phyloP scores from a whole-genome alignment of 2,888 invertebrate genomes.

The Thalpophila matura region DNA sequence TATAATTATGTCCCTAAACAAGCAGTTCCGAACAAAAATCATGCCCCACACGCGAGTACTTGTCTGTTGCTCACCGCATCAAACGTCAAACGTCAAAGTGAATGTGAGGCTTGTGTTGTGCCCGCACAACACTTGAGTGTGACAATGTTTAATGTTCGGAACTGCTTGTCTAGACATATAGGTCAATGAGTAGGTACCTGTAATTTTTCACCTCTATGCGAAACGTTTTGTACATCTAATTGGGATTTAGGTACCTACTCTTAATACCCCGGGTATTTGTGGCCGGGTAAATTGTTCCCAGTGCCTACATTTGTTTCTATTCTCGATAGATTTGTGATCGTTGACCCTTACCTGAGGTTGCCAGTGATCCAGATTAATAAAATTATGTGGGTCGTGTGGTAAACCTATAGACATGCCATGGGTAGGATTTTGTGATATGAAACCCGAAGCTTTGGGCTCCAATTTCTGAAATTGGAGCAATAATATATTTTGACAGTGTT shows the following conservation, averaged over 20 bases:
- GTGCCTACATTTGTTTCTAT: conserved; percentile 41
- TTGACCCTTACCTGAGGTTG: conserved; percentile 33
- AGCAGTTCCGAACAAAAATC: too few species aligned
- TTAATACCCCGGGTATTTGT: conserved; percentile 33
- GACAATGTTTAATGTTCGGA: too few species aligned
- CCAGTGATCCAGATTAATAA: conserved; percentile 59
- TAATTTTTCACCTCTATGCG: neutral
- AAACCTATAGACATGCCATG: conserved; percentile 1
- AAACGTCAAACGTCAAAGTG: too few species aligned
- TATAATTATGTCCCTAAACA: too few species aligned
- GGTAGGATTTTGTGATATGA: conserved; percentile 18
- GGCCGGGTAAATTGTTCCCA: conserved; percentile 27
- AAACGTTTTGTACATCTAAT: conserved; percentile 37
- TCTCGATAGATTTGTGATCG: conserved; percentile 50
- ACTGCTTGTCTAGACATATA: too few species aligned
- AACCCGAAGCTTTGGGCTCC: conserved; percentile 14
- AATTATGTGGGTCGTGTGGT: conserved; percentile 50
- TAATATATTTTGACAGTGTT: conserved; percentile 24
- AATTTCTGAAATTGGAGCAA: conserved; percentile 29
- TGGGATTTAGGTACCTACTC: conserved; percentile 48
- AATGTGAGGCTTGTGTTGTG: too few species aligned
- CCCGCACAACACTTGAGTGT: too few species aligned
- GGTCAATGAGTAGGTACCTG: neutral
- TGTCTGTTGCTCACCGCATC: too few species aligned
- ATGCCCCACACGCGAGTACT: too few species aligned